Conservation (phyloP, 2,797 vertebrate genomes). For the Tapirus indicus region DNA sequence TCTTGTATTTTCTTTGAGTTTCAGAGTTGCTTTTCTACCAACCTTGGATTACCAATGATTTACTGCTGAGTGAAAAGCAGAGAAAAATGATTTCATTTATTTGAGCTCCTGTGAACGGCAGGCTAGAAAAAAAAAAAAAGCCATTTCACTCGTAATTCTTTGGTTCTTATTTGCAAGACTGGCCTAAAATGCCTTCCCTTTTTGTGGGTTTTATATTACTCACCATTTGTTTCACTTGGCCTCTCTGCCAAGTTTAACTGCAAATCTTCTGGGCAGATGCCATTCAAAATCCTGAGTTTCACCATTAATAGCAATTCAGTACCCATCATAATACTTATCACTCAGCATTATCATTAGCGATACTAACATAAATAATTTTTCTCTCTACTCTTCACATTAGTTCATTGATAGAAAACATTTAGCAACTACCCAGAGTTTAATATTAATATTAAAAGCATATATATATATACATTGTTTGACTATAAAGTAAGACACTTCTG, state of each 20-base stretch:
- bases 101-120: constrained; percentile 78
- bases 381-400: constrained; percentile 37
- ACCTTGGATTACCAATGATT: constrained; percentile 77
- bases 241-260: constrained; percentile 69
- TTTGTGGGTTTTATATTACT: constrained; percentile 81
- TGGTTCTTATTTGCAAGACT: constrained; percentile 81
- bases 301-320: constrained; percentile 55
- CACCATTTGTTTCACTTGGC: constrained; percentile 81
- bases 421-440: not conserved
- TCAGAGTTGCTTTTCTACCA: constrained; percentile 64
- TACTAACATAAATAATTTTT: constrained; percentile 32
- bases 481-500: constrained; percentile 29
- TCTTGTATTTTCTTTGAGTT: constrained; percentile 72
- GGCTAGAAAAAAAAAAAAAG: constrained; percentile 73
- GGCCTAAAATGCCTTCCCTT: constrained; percentile 77
- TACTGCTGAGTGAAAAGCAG: constrained; percentile 79
- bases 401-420: constrained; percentile 59
- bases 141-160: constrained; percentile 79
- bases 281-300: constrained; percentile 69
- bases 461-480: not conserved
- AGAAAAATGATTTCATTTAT: constrained; percentile 84
- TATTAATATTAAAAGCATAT: not conserved
- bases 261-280: constrained; percentile 78
- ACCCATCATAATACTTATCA: constrained; percentile 56
- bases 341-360: constrained; percentile 66